phyloP scores from a whole-genome alignment of 2,797 vertebrate genomes.

The Passerculus sandwichensis region DNA sequence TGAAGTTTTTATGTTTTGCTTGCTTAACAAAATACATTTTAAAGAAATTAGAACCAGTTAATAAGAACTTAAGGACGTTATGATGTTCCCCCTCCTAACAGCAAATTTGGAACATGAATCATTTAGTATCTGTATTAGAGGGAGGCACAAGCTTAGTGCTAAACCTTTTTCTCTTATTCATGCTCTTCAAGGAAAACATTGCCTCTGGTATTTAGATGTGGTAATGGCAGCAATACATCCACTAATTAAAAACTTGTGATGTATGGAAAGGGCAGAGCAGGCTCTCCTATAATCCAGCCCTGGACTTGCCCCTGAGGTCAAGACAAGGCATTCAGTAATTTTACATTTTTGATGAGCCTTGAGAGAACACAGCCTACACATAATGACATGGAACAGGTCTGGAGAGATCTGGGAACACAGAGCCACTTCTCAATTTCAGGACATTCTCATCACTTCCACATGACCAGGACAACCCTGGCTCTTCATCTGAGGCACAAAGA shows the following conservation, averaged over 20 bases:
- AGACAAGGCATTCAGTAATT: not conserved
- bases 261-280: not conserved
- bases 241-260: not conserved
- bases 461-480: not conserved
- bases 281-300: not conserved
- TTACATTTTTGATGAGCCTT: not conserved
- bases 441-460: not conserved
- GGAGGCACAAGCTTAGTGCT: not conserved
- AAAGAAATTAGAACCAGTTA: constrained; percentile 18
- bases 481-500: not conserved
- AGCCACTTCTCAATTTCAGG: not conserved
- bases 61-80: constrained; percentile 37
- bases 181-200: not conserved
- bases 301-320: not conserved
- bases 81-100: not conserved
- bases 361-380: accelerated
- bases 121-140: not conserved
- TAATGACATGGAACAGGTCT: accelerated
- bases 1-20: constrained; percentile 68
- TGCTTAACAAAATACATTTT: constrained; percentile 70
- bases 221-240: not conserved
- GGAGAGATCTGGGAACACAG: not conserved
- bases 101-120: not conserved
- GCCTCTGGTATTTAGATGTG: not conserved
- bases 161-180: not conserved